Percentiles rank a stretch among this genome's conserved stretches.
Evolutionary conservation across 2,113 vertebrate species (phyloP).

Genomic region (Syrrhaptes paradoxus): DNA sequence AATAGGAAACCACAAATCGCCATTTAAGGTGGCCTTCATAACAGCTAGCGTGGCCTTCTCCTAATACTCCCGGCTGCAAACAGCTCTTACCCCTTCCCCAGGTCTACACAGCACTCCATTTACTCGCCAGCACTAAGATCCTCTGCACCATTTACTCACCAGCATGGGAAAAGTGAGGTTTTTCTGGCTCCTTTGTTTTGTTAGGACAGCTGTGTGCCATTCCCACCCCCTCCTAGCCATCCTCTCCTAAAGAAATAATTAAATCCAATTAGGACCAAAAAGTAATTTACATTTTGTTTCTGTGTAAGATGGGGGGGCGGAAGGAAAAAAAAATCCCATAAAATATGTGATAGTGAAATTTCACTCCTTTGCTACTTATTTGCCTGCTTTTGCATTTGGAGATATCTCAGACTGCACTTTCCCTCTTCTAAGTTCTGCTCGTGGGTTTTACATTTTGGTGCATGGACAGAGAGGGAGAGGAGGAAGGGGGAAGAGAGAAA

Average conservation of each 20-base stretch:
- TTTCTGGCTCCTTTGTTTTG: conserved; percentile 70
- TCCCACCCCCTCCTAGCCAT: conserved; percentile 66
- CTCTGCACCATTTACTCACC: not conserved
- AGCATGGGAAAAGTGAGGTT: conserved; percentile 46
- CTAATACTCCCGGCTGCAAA: not conserved
- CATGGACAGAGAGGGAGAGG: fast-evolving
- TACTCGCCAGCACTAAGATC: conserved; percentile 23
- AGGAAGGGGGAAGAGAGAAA: not conserved
- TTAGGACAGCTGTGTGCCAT: conserved; percentile 64
- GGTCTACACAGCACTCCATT: not conserved
- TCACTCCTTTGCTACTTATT: conserved; percentile 70
- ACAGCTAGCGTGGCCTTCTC: not conserved
- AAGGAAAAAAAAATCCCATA: not conserved
- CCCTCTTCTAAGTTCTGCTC: conserved; percentile 38
- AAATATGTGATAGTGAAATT: conserved; percentile 39
- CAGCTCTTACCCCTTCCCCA: conserved; percentile 13
- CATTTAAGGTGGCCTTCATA: not conserved
- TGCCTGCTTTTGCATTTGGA: conserved; percentile 61
- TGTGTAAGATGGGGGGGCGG: conserved; percentile 43
- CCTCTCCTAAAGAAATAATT: conserved; percentile 74
- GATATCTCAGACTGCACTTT: conserved; percentile 1
- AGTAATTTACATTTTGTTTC: conserved; percentile 82
- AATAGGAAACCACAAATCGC: not conserved
- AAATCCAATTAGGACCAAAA: conserved; percentile 82
- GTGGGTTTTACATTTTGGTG: not conserved